phyloP scores from a whole-genome alignment of 2,888 invertebrate genomes.

The Chymomyza fuscimana region DNA sequence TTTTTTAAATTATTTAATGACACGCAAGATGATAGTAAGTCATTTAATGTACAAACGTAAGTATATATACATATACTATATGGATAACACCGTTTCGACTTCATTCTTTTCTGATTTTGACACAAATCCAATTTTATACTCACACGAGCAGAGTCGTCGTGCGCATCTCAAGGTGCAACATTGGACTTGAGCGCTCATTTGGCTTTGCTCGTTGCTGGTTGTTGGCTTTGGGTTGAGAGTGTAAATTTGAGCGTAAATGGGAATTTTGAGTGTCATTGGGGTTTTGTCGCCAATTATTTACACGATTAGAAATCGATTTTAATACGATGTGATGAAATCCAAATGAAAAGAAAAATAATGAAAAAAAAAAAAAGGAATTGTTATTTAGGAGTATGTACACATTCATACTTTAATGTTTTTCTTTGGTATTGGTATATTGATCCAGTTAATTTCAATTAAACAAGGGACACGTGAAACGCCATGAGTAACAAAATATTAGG shows the following conservation, averaged over 20 bases:
- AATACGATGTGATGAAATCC: constrained; percentile 55
- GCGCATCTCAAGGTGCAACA: constrained; percentile 63
- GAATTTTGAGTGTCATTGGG: not conserved
- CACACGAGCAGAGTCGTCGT: constrained; percentile 23
- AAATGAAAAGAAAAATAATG: constrained; percentile 45
- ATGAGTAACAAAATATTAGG: too few species aligned
- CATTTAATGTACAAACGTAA: not conserved
- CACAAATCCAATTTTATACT: constrained; percentile 39
- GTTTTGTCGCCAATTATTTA: constrained; percentile 70
- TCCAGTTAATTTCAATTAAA: too few species aligned
- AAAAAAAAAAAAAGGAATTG: not conserved
- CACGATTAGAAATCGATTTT: constrained; percentile 72
- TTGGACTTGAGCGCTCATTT: constrained; percentile 38
- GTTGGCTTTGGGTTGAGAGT: not conserved
- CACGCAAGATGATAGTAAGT: not conserved
- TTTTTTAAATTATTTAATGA: too few species aligned
- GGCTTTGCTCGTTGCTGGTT: constrained; percentile 25
- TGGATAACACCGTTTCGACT: not conserved
- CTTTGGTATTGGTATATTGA: too few species aligned
- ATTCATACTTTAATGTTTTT: too few species aligned
- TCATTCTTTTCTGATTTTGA: not conserved
- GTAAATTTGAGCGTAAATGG: not conserved
- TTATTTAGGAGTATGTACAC: too few species aligned
- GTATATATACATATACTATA: not conserved
- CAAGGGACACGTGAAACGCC: too few species aligned